Evolutionary conservation across 2,113 vertebrate species (phyloP).

Genomic region (Coptodon bakossiorum): DNA sequence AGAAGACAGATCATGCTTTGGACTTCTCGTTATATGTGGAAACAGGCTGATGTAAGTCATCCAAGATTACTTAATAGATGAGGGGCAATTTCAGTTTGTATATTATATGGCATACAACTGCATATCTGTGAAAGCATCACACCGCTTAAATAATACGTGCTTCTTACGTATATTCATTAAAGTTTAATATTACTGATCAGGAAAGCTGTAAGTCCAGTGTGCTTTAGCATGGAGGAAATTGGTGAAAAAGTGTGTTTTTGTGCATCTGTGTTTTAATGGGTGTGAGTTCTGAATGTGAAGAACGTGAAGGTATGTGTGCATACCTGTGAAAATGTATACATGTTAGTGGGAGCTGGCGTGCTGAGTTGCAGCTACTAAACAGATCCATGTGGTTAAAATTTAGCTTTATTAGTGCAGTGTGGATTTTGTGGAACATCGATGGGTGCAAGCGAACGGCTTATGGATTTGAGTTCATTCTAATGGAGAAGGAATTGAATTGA

Average conservation of each 20-base stretch:
- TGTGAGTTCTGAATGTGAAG: background rate
- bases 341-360: conserved; percentile 3
- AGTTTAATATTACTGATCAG: background rate
- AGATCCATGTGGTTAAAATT: conserved; percentile 64
- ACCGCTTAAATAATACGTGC: background rate
- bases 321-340: background rate
- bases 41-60: conserved; percentile 75
- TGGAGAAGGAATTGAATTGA: background rate
- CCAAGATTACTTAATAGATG: conserved; percentile 60
- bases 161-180: background rate
- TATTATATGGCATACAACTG: background rate
- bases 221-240: background rate
- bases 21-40: conserved; percentile 45
- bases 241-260: background rate
- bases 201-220: background rate
- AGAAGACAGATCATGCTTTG: conserved; percentile 21
- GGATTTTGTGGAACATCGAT: conserved; percentile 26
- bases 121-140: background rate
- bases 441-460: background rate
- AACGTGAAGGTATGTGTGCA: background rate
- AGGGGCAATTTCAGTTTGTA: background rate
- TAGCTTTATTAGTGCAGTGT: conserved; percentile 24
- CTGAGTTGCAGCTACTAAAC: conserved; percentile 49
- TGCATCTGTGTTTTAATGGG: background rate
- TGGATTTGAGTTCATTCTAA: background rate